phyloP scores from a whole-genome alignment of 2,797 vertebrate genomes.

The Heteromormyrus szaboi region DNA sequence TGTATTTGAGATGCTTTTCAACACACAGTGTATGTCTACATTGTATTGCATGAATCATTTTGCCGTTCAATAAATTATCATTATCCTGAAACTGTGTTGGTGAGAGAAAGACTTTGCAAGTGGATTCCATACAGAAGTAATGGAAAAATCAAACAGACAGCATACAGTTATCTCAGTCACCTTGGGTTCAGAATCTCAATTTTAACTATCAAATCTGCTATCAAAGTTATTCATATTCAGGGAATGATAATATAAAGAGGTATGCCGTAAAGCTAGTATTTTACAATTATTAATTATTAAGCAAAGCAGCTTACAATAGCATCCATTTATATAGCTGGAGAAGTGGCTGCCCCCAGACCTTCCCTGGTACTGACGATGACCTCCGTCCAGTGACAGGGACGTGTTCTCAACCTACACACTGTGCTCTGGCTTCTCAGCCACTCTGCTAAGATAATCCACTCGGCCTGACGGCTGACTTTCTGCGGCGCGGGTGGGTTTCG shows the following conservation, averaged over 20 bases:
- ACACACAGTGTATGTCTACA: background rate
- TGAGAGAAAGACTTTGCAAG: background rate
- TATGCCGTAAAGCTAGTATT: background rate
- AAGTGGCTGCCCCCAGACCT: background rate
- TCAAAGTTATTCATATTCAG: background rate
- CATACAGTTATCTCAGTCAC: background rate
- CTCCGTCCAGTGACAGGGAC: background rate
- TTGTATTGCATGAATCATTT: background rate
- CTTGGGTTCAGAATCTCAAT: background rate
- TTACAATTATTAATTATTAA: slow-evolving; percentile 1
- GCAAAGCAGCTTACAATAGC: background rate
- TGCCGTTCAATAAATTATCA: background rate
- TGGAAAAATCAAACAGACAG: background rate
- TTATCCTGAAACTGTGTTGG: background rate
- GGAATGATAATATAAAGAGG: background rate
- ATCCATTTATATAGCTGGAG: background rate
- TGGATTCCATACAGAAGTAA: background rate
- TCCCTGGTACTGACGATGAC: background rate
- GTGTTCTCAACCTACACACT: background rate
- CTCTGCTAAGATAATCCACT: background rate
- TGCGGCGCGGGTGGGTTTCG: background rate
- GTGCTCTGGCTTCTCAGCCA: background rate
- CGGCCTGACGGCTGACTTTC: background rate
- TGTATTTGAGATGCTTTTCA: background rate
- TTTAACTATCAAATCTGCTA: background rate